These are phyloP conservation scores for Symphodus melops DNA, from an alignment of 2,113 vertebrate genomes.

Conservation along the genomic window DNA sequence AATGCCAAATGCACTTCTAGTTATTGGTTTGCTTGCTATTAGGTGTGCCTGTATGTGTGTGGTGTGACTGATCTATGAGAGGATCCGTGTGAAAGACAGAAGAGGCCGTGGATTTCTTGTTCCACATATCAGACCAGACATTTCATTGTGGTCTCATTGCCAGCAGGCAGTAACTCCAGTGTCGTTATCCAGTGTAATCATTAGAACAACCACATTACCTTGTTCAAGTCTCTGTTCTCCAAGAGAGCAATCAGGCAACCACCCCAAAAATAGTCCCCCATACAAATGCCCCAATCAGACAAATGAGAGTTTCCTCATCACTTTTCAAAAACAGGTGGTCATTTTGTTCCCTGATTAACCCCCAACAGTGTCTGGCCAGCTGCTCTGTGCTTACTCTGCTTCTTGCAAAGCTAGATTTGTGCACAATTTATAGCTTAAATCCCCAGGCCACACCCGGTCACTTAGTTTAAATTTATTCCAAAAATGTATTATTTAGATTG, in stretches of 20 bases:
- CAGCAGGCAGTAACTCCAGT: constrained; percentile 46
- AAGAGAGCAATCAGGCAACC: constrained; percentile 64
- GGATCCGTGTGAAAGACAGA: constrained; percentile 29
- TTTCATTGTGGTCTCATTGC: constrained; percentile 51
- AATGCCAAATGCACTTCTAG: constrained; percentile 63
- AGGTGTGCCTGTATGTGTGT: constrained; percentile 37
- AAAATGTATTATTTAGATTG: constrained; percentile 40
- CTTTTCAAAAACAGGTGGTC: constrained; percentile 69
- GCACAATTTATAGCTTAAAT: constrained; percentile 42
- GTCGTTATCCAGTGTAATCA: constrained; percentile 57
- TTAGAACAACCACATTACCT: constrained; percentile 49
- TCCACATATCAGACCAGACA: constrained; percentile 50
- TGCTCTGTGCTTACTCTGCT: constrained; percentile 36
- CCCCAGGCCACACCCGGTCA: constrained; percentile 56
- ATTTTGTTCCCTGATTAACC: constrained; percentile 74
- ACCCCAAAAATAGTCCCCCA: constrained; percentile 50
- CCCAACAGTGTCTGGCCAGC: constrained; percentile 51
- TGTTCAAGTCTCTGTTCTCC: constrained; percentile 54
- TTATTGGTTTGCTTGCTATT: constrained; percentile 50
- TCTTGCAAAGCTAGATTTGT: constrained; percentile 42
- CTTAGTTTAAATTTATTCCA: constrained; percentile 53
- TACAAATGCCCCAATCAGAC: constrained; percentile 66
- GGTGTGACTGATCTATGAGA: constrained; percentile 34
- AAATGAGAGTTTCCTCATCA: constrained; percentile 54
- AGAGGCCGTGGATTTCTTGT: constrained; percentile 33